Evolutionary conservation across 2,797 vertebrate species (phyloP).

Genomic region (Anabas testudineus): DNA sequence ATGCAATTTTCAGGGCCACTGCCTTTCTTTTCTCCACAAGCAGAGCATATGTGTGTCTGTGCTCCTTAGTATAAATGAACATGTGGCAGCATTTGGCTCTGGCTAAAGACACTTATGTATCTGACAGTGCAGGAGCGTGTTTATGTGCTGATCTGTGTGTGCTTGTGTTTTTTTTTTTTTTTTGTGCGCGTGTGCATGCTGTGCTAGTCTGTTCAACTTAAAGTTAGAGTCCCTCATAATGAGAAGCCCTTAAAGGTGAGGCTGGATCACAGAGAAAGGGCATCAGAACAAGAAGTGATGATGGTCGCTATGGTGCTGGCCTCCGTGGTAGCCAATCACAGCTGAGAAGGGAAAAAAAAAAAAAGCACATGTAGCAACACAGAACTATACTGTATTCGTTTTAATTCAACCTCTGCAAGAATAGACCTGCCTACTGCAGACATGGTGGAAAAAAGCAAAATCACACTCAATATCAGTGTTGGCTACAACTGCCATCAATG

Average conservation of each 20-base stretch:
- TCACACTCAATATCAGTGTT: conserved; percentile 71
- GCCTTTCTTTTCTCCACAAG: conserved; percentile 57
- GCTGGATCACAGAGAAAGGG: conserved; percentile 67
- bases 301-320: conserved; percentile 64
- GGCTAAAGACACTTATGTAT: conserved; percentile 3
- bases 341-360: conserved; percentile 26
- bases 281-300: conserved; percentile 66
- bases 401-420: conserved; percentile 60
- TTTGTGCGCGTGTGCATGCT: background rate
- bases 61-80: conserved; percentile 32
- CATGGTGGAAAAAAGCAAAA: conserved; percentile 52
- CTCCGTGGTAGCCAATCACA: conserved; percentile 55
- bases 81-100: conserved; percentile 24
- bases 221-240: conserved; percentile 58
- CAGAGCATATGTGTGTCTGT: conserved; percentile 17
- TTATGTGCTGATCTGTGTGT: conserved; percentile 10
- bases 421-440: conserved; percentile 44
- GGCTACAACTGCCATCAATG: conserved; percentile 72
- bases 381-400: conserved; percentile 45
- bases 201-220: conserved; percentile 19
- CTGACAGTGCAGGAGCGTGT: background rate
- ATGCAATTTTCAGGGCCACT: conserved; percentile 72
- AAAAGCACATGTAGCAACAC: conserved; percentile 47
- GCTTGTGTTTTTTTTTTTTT: conserved; percentile 13
- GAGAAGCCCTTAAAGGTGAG: conserved; percentile 71